phyloP scores from a whole-genome alignment of 2,797 vertebrate species.

The Tokudaia muenninki region DNA sequence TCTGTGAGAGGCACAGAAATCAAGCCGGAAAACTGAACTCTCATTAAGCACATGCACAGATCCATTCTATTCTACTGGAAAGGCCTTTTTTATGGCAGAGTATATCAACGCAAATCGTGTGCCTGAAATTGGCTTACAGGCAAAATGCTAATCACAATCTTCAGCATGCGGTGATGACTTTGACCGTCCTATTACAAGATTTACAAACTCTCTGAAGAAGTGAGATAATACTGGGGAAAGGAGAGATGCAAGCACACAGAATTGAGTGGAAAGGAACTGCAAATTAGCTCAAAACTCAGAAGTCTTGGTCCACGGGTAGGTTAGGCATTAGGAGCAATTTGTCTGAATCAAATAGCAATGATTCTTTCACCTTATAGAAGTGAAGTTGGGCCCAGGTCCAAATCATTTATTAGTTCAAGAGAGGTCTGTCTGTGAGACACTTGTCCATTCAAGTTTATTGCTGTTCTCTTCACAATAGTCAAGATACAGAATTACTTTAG shows the following conservation, averaged over 20 bases:
- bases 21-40: slow-evolving; percentile 34
- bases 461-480: not conserved
- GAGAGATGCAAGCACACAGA: not conserved
- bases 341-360: not conserved
- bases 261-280: not conserved
- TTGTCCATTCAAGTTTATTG: not conserved
- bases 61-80: slow-evolving; percentile 3
- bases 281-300: not conserved
- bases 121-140: slow-evolving; percentile 16
- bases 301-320: no score
- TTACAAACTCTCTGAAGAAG: not conserved
- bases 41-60: slow-evolving; percentile 14
- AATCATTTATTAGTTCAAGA: not conserved
- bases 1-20: slow-evolving; percentile 47
- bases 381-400: not conserved
- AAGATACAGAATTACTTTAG: not conserved
- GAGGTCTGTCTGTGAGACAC: not conserved
- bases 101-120: not conserved
- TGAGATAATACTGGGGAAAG: not conserved
- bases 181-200: not conserved
- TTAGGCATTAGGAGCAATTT: not conserved
- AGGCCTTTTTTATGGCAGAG: not conserved
- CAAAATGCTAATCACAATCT: slow-evolving; percentile 1
- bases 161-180: not conserved
- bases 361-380: not conserved